A percentile compares a stretch with the other conserved stretches of the same genome.
These are phyloP conservation scores for Agrochola circellaris DNA, from an alignment of 2,888 invertebrate genomes.

Conservation along the genomic window DNA sequence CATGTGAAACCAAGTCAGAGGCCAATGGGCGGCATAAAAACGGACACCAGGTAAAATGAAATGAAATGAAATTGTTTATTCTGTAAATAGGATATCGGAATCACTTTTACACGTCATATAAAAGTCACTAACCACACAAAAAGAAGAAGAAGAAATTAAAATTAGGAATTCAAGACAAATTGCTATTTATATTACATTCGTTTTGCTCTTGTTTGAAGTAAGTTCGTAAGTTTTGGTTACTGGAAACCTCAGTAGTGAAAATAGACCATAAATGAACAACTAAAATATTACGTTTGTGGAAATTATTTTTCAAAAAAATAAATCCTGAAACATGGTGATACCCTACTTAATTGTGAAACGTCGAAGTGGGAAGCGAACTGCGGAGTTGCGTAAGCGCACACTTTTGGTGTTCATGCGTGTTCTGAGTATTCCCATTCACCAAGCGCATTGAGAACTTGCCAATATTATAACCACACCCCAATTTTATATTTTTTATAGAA, in stretches of 20 bases:
- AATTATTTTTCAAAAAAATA: background rate
- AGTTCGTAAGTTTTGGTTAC: background rate
- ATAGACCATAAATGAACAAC: background rate
- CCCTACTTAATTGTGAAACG: constrained; percentile 67
- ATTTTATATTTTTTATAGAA: background rate
- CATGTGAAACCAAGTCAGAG: too few species aligned
- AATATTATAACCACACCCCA: constrained; percentile 35
- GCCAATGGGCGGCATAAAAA: too few species aligned
- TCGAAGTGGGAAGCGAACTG: constrained; percentile 64
- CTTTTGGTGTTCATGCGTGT: constrained; percentile 49
- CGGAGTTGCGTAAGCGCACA: constrained; percentile 60
- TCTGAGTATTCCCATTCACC: constrained; percentile 55
- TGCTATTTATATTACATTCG: background rate
- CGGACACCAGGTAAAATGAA: too few species aligned
- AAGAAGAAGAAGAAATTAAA: too few species aligned
- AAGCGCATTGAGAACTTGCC: constrained; percentile 42
- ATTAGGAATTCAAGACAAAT: background rate
- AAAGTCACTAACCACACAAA: too few species aligned
- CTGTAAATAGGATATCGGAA: too few species aligned
- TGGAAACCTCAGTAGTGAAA: background rate
- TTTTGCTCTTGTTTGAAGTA: too few species aligned
- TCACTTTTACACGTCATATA: too few species aligned
- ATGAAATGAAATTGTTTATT: too few species aligned
- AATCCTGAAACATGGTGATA: constrained; percentile 18
- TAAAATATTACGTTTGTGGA: background rate